Base-by-base conservation (phyloP, 2,888 invertebrate species). In the Lasioglossum vierecki region DNA sequence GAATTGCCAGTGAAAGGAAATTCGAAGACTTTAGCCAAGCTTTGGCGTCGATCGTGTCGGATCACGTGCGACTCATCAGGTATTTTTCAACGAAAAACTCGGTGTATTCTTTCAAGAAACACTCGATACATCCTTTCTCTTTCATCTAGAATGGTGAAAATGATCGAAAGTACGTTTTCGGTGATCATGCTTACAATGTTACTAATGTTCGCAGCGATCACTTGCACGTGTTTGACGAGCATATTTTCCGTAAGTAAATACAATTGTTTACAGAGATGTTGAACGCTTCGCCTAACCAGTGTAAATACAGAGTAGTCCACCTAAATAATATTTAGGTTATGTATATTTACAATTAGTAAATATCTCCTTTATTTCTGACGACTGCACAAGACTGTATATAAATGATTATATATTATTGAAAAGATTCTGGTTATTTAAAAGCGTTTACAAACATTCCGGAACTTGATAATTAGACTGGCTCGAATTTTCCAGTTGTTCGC, bases 1-100 rank as follows among this genome's bases (percentile, higher is more conserved):
- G 75, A 22, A 26, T 84, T 0, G 13, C 15, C 15, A 53, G 46
- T 4, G 66, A 71, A 2, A 26, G n/a, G 2, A 39, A 77, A 0
- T 46, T 30, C 11, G 44, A 35, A 8, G 22, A 70, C 22, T 82
- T 76, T 26, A 41, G 66, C 49, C n/a, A 11, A 4, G 35, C 30
- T 53, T 15, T 85, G 18, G 30, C n/a, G n/a, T 44, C 46, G 11
- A 66, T 75, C 35, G 26, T 87, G 11, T 4, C 70, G 22, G 76
- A 80, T 44, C 82, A 82, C 60, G 15, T 78, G 44, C 79, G 78
- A 8, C 26, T 88, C 15, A 85, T 87, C 72, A 87, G 87, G 85
- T 82, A 30, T 30, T 63, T 63, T n/a, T 57, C 22, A 9, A 11
- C 9, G 53, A n/a, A 57, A n/a, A 11, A 57, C 11, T 11, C 9